These are phyloP conservation scores for Poecilia latipinna DNA, from an alignment of 2,113 vertebrate genomes.

Conservation along the genomic window DNA sequence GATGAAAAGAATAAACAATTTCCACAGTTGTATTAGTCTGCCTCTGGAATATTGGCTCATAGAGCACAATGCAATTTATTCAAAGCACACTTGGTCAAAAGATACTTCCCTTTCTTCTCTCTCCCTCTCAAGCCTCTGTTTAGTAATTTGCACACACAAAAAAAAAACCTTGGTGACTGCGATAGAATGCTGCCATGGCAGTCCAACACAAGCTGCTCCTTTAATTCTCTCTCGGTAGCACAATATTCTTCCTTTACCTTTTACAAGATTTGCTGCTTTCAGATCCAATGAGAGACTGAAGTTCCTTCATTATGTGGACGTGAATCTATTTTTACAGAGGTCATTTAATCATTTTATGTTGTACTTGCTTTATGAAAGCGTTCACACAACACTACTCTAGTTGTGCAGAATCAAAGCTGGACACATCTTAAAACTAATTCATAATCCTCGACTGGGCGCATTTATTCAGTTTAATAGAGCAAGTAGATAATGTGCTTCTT, in stretches of 20 bases:
- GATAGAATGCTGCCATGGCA: not conserved
- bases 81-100: constrained; percentile 42
- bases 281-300: constrained; percentile 69
- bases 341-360: constrained; percentile 4
- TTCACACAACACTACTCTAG: constrained; percentile 26
- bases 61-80: constrained; percentile 57
- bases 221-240: constrained; percentile 1
- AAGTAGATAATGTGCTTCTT: constrained; percentile 52
- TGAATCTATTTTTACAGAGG: constrained; percentile 51
- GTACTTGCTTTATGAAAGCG: constrained; percentile 6
- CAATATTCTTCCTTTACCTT: constrained; percentile 17
- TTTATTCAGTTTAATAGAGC: constrained; percentile 70
- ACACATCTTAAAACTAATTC: constrained; percentile 61
- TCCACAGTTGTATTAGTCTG: constrained; percentile 60
- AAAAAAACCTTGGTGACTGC: constrained; percentile 3
- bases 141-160: constrained; percentile 22
- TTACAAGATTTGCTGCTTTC: constrained; percentile 65
- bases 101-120: constrained; percentile 23
- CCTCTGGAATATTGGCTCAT: constrained; percentile 61
- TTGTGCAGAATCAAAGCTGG: constrained; percentile 35
- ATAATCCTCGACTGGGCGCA: constrained; percentile 58
- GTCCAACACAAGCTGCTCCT: not conserved
- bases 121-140: constrained; percentile 21
- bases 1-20: constrained; percentile 67
- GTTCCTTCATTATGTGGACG: constrained; percentile 48